Percentiles rank a stretch among this genome's conserved stretches.
phyloP scores from a whole-genome alignment of 1,140 invertebrate species.

The Apocrypta bakeri region DNA sequence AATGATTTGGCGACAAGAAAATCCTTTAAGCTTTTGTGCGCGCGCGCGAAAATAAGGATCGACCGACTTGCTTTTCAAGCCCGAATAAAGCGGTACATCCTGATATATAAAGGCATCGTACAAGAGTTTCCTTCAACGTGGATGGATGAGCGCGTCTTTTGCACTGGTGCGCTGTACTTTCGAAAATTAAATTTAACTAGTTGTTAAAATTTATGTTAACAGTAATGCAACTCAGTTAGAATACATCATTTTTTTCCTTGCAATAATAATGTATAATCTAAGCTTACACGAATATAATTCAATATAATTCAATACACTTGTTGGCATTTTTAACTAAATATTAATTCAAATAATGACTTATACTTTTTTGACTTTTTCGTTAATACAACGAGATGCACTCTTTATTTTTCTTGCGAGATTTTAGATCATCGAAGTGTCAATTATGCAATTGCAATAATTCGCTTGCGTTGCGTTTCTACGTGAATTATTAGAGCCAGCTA shows the following conservation, averaged over 20 bases:
- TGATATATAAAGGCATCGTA: not conserved
- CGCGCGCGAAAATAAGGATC: slow-evolving; percentile 5
- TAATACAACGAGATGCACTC: no score
- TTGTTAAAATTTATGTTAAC: not conserved
- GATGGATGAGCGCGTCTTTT: not conserved
- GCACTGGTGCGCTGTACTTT: not conserved
- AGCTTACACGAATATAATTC: not conserved
- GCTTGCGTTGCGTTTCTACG: slow-evolving; percentile 51
- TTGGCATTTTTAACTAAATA: not conserved
- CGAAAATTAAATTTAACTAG: not conserved
- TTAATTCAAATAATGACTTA: not conserved
- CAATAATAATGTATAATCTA: slow-evolving; percentile 5
- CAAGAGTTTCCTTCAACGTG: not conserved
- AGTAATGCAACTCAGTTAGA: not conserved
- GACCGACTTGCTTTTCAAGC: not conserved
- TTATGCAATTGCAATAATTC: no score
- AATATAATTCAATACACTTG: not conserved
- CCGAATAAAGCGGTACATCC: not conserved
- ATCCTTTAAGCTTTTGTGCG: not conserved
- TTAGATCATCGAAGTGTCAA: no score
- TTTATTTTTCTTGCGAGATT: no score
- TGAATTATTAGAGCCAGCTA: slow-evolving; percentile 69
- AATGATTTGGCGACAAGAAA: slow-evolving; percentile 1
- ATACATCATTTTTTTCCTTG: not conserved
- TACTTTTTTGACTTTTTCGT: no score